These are phyloP conservation scores for Grallaria varia DNA, from an alignment of 2,113 vertebrate genomes.

Conservation along the genomic window DNA sequence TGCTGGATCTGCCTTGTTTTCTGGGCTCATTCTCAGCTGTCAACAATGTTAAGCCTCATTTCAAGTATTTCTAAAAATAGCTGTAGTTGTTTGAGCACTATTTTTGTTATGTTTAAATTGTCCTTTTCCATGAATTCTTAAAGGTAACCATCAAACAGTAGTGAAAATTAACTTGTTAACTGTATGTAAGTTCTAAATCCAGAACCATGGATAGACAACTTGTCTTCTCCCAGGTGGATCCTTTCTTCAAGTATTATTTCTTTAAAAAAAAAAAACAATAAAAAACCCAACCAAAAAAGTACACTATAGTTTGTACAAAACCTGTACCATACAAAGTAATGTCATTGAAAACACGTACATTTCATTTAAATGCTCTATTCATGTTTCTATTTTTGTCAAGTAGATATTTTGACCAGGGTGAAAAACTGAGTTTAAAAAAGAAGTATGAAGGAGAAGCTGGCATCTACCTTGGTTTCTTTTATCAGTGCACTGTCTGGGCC, in stretches of 20 bases:
- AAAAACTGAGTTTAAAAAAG: not conserved
- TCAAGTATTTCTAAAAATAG: not conserved
- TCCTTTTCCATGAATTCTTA: not conserved
- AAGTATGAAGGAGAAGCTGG: not conserved
- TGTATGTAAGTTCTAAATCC: not conserved
- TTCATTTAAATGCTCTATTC: not conserved
- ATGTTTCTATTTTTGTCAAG: not conserved
- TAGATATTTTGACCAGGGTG: not conserved
- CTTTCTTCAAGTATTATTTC: not conserved
- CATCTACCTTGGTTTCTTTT: not conserved
- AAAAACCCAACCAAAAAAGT: not conserved
- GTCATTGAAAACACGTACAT: not conserved
- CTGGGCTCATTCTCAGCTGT: not conserved
- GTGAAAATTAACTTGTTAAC: not conserved
- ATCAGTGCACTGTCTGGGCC: not conserved
- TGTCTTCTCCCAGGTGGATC: not conserved
- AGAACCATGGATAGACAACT: accelerated
- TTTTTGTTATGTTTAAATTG: not conserved
- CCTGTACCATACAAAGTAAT: not conserved
- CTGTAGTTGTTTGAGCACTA: not conserved
- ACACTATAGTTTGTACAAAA: not conserved
- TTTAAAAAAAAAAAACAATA: not conserved
- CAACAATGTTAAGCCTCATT: not conserved
- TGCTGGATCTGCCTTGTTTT: not conserved
- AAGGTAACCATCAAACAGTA: not conserved